Evolutionary conservation across 2,797 vertebrate species (phyloP).

Genomic region (Gadopsis bispinosus): DNA sequence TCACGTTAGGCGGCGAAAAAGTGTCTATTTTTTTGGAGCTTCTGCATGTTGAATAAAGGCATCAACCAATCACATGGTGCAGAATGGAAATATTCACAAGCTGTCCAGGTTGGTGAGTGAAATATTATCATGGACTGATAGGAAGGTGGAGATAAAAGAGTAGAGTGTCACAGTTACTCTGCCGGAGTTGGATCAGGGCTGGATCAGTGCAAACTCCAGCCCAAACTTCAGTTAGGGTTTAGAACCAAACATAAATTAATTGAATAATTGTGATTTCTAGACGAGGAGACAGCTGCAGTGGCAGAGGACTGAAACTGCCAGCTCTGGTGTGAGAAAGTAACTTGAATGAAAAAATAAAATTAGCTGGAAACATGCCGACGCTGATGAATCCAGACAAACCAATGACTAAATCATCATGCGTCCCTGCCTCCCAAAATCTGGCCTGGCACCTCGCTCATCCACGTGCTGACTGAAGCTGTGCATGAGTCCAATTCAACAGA

Average conservation of each 20-base stretch:
- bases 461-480: constrained; percentile 23
- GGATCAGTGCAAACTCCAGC: no score
- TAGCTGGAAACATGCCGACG: constrained; percentile 29
- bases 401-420: constrained; percentile 64
- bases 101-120: no score
- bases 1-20: no score
- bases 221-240: no score
- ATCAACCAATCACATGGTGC: no score
- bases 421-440: constrained; percentile 38
- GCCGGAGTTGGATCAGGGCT: no score
- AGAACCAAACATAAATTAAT: background rate
- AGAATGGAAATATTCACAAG: no score
- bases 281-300: background rate
- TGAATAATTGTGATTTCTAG: background rate
- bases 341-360: constrained; percentile 27
- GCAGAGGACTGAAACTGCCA: constrained; percentile 7
- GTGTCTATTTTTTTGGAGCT: no score
- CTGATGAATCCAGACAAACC: constrained; percentile 52
- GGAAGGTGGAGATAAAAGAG: no score
- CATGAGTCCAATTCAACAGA: constrained; percentile 59
- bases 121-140: no score
- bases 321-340: background rate
- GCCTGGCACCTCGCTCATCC: constrained; percentile 8
- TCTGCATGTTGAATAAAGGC: no score
- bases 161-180: no score